Evolutionary conservation across 2,797 vertebrate species (phyloP), one percentile per base, ranked within the genome.

Genomic region (Notoglanidium macrostoma): DNA sequence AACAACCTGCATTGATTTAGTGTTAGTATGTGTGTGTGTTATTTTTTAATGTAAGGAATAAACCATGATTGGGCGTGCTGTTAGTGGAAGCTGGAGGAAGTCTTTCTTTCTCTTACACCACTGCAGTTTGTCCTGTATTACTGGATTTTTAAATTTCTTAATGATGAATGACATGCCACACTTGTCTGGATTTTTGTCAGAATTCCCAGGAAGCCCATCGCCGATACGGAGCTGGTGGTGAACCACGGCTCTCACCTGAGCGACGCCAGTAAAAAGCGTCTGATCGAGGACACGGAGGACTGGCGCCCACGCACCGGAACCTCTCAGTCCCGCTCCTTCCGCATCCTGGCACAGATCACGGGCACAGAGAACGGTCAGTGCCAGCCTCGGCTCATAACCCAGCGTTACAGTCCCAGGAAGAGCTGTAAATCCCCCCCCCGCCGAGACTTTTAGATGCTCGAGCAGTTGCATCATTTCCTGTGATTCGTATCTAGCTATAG

Each of bases 271-370:
- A 99, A 99, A 96, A 98, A 98, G 92, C 96, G 98, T 1, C 93
- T 99, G 93, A 98, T 99, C 0, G 98, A 99, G 90, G 98, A 99
- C 92, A 98, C 98, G 0, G 98, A 99, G 90, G 98, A 99, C 91
- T 99, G 98, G 98, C 97, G 96, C 32, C 97, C 98, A 0, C 94
- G 97, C 11, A 96, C 96, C 0, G 97, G 98, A 63, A 98, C 97
- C 0, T 96, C 96, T 46, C 98, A 99, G 93, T 99, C 98, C 17
- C 97, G 98, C 85, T 99, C 98, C 67, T 99, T 99, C 95, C 96
- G 96, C 8, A 99, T 99, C 92, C 97, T 99, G 61, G 98, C 98
- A 83, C 98, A 99, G 91, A 97, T 99, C 92, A 99, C 98, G 0
- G 98, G 98, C 90, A 99, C 98, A 0, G 97, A 99, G 91, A 97